phyloP scores from a whole-genome alignment of 2,888 invertebrate genomes.

The Cremastinae sp. region DNA sequence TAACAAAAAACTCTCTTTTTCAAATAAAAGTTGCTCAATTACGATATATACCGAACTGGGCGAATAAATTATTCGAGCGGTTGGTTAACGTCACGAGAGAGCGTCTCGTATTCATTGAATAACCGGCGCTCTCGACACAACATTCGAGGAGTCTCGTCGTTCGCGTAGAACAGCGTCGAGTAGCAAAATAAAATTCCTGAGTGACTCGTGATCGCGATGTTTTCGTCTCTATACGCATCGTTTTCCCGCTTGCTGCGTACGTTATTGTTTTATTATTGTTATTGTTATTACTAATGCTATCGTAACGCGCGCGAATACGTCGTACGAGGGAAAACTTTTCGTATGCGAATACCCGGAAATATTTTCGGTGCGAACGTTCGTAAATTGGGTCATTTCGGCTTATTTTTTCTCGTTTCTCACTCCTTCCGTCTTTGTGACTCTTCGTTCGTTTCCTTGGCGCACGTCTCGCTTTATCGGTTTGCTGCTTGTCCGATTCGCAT shows the following conservation, averaged over 20 bases:
- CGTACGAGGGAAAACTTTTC: not conserved
- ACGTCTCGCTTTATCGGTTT: constrained; percentile 19
- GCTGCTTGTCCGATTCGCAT: constrained; percentile 46
- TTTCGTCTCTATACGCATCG: not conserved
- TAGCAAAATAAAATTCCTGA: not conserved
- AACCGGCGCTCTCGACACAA: constrained; percentile 6
- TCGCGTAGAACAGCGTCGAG: not conserved
- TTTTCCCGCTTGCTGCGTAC: not conserved
- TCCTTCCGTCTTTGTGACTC: not conserved
- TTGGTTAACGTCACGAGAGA: constrained; percentile 16
- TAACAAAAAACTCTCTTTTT: not conserved
- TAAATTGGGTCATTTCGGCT: constrained; percentile 25
- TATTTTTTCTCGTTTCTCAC: constrained; percentile 12
- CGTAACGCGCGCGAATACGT: not conserved
- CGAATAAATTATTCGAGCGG: constrained; percentile 11
- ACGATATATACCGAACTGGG: not conserved
- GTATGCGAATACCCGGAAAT: not conserved
- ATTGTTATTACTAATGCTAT: not conserved
- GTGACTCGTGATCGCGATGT: not conserved
- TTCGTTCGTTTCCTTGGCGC: not conserved
- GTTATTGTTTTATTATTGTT: constrained; percentile 6
- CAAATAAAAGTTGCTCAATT: not conserved
- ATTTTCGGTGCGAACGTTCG: not conserved
- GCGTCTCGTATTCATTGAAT: constrained; percentile 1
- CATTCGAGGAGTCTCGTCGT: constrained; percentile 21